Base-by-base conservation (phyloP, 2,797 vertebrate species). In the Megalops cyprinoides region DNA sequence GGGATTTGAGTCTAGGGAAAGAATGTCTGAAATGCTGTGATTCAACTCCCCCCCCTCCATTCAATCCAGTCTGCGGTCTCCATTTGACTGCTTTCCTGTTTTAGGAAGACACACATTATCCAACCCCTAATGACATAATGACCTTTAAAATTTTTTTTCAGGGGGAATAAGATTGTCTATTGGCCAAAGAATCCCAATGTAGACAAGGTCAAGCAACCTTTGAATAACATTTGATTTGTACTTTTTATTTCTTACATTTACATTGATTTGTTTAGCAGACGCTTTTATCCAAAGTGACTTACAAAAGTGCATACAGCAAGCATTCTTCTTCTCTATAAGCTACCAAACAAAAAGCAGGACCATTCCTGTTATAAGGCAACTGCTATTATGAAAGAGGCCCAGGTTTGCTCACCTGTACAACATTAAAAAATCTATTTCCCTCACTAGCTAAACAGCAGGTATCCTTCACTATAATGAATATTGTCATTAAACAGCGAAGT, bases 61-160 rank as follows among this genome's bases (percentile, higher is more conserved):
- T 23, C 7, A 37, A 2, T 53, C 34, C 2, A 51, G 39, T 10
- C 46, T 18, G 46, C 2, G 15, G 23, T 28, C 60, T 48, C n/a
- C 28, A 46, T 62, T 62, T 23, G 25, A 5, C 46, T 77, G 67
- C 76, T 65, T 87, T 83, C 83, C 85, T 87, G 77, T 86, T 80
- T 78, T 71, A 10, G 14, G 79, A 85, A 77, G 71, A 84, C 79
- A 79, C 37, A 78, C 69, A 51, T 83, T 76, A 83, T 74, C 78
- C 28, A 28, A 28, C 51, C 48, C 37, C 10, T 74, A 48, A 46
- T 34, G 62, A 65, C 78, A 48, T 78, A 83, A 83, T 51, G 73
- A 23, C 20, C 4, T 25, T 18, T 69, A 73, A 71, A n/a, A 77
- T n/a, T 14, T 23, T 42, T 14, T 53, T 53, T 10, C n/a, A 8